Evolutionary conservation across 2,113 vertebrate genomes (phyloP).

Genomic region (Microcebus griseorufus): DNA sequence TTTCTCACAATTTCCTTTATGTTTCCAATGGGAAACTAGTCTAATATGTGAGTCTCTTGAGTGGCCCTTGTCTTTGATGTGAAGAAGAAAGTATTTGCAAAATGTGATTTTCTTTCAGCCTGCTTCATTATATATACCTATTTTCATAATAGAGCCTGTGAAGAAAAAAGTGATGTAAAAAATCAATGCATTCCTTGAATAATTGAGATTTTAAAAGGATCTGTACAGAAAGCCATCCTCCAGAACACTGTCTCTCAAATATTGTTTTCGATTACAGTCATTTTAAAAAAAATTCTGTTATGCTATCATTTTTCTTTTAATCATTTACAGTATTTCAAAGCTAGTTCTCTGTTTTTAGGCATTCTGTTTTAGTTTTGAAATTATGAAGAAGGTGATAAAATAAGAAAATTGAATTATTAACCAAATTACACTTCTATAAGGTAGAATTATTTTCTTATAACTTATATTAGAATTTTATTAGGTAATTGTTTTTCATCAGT

Average conservation of each 20-base stretch:
- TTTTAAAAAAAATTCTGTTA: not conserved
- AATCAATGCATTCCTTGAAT: constrained; percentile 77
- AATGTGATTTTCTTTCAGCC: constrained; percentile 76
- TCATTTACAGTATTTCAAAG: not conserved
- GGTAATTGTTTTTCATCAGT: not conserved
- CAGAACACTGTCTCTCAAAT: constrained; percentile 16
- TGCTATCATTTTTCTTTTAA: not conserved
- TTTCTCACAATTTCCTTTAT: constrained; percentile 45
- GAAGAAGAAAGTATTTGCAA: constrained; percentile 67
- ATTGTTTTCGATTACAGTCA: not conserved
- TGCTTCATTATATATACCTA: constrained; percentile 71
- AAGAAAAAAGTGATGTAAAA: constrained; percentile 72
- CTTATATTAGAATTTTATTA: not conserved
- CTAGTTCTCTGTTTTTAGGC: not conserved
- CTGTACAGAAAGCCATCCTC: constrained; percentile 72
- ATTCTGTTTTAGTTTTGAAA: constrained; percentile 6
- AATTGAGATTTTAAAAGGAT: constrained; percentile 74
- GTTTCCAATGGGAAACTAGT: constrained; percentile 49
- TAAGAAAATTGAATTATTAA: not conserved
- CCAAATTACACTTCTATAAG: not conserved
- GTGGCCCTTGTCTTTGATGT: constrained; percentile 77
- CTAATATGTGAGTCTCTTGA: constrained; percentile 68
- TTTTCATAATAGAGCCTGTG: constrained; percentile 78
- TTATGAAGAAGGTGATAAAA: not conserved
- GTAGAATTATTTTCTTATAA: not conserved